These are phyloP conservation scores for Drosophila fungiperda DNA, from an alignment of 2,888 invertebrate species.

Conservation along the genomic window DNA sequence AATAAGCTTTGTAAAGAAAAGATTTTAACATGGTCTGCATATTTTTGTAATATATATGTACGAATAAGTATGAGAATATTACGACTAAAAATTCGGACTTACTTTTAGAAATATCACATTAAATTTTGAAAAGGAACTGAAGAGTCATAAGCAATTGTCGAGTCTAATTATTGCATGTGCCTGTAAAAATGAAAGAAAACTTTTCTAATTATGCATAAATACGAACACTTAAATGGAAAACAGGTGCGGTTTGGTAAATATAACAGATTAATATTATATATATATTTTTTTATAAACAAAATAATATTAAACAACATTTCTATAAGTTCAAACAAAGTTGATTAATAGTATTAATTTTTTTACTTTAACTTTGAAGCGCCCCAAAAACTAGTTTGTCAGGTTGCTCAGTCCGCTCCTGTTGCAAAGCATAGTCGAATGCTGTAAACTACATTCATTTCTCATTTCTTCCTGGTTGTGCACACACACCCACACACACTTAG, in stretches of 20 bases:
- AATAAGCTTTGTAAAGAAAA: neutral
- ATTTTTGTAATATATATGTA: neutral
- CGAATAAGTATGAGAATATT: neutral
- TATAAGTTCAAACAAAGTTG: neutral
- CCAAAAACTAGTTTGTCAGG: neutral
- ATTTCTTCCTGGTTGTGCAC: constrained; percentile 68
- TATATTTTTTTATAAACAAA: neutral
- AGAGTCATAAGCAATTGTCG: constrained; percentile 7
- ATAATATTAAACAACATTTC: neutral
- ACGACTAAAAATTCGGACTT: neutral
- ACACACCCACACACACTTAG: constrained; percentile 30
- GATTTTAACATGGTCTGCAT: neutral
- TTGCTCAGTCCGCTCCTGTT: constrained; percentile 27
- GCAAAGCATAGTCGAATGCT: neutral
- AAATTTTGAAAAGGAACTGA: neutral
- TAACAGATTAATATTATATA: neutral
- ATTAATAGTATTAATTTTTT: neutral
- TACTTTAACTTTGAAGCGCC: neutral
- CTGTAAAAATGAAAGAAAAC: constrained; percentile 2
- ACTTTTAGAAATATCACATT: neutral
- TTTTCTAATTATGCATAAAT: constrained; percentile 12
- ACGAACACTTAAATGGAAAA: neutral
- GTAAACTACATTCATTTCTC: constrained; percentile 5
- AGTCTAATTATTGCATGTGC: neutral
- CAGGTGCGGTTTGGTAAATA: neutral